A percentile compares a stretch with the other conserved stretches of the same genome.
Conservation (phyloP, 2,797 vertebrate genomes). For the Furcifer pardalis region DNA sequence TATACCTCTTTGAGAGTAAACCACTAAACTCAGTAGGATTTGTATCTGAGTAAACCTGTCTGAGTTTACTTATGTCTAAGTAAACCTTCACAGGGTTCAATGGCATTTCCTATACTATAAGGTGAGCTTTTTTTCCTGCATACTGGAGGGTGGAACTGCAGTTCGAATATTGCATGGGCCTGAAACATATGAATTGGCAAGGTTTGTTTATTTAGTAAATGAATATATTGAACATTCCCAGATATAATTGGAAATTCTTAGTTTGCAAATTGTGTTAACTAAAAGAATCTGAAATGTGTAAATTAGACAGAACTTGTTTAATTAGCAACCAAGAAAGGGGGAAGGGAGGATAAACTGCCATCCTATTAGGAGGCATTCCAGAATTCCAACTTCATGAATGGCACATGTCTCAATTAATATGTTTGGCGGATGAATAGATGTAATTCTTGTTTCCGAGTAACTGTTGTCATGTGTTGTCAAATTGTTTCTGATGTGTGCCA, state of each 20-base stretch:
- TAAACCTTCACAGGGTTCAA: too few relatives aligned
- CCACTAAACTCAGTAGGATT: neutral
- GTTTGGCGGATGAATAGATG: neutral
- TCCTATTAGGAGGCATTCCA: neutral
- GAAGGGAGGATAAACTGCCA: neutral
- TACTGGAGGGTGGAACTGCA: neutral
- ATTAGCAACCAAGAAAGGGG: neutral
- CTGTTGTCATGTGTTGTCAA: too few relatives aligned
- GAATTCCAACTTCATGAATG: neutral
- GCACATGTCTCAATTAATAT: neutral
- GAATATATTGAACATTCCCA: neutral
- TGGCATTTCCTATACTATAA: neutral
- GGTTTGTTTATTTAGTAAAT: conserved; percentile 5
- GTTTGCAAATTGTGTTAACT: neutral
- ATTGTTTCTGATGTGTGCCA: too few relatives aligned
- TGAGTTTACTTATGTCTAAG: too few relatives aligned
- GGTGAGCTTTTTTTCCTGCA: neutral
- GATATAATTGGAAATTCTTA: conserved; percentile 7
- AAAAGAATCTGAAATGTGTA: conserved; percentile 18
- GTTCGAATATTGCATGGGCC: neutral
- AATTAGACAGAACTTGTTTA: conserved; percentile 14
- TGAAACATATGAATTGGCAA: neutral
- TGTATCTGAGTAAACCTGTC: neutral
- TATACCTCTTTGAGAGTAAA: neutral
- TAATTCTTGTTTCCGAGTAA: neutral